Percentiles rank a stretch among this genome's conserved stretches.
Conservation (phyloP, 2,797 vertebrate species). For the Allobates femoralis region DNA sequence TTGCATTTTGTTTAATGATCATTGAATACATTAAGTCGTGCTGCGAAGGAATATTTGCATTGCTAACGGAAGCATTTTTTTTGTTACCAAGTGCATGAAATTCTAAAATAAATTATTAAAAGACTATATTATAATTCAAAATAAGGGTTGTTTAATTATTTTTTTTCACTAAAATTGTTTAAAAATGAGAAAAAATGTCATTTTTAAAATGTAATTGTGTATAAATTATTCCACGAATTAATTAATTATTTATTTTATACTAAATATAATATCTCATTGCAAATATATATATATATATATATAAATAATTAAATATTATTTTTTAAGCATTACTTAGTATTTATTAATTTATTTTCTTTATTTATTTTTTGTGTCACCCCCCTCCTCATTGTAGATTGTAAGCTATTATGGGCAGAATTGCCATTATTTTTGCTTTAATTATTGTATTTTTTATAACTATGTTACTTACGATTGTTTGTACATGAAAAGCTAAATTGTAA, state of each 20-base stretch:
- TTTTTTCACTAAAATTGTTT: background rate
- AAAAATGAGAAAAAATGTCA: background rate
- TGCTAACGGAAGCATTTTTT: conserved; percentile 67
- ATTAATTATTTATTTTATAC: background rate
- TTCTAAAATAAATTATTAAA: background rate
- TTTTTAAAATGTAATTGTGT: background rate
- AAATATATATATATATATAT: background rate
- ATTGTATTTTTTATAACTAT: too few species aligned
- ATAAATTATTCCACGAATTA: too few species aligned
- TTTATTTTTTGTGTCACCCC: too few species aligned
- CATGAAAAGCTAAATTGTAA: too few species aligned
- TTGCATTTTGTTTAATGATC: conserved; percentile 73
- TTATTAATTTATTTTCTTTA: too few species aligned
- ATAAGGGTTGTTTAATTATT: background rate
- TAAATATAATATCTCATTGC: background rate
- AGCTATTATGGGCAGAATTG: too few species aligned
- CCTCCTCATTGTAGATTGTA: too few species aligned
- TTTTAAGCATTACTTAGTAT: background rate
- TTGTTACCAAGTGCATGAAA: background rate
- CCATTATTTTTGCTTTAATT: too few species aligned
- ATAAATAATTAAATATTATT: background rate
- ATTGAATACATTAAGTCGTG: conserved; percentile 67
- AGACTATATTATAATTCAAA: background rate
- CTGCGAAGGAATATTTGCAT: conserved; percentile 69
- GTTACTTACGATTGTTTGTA: too few species aligned